Evolutionary conservation across 2,113 vertebrate species (phyloP).

Genomic region (Platanista minor): DNA sequence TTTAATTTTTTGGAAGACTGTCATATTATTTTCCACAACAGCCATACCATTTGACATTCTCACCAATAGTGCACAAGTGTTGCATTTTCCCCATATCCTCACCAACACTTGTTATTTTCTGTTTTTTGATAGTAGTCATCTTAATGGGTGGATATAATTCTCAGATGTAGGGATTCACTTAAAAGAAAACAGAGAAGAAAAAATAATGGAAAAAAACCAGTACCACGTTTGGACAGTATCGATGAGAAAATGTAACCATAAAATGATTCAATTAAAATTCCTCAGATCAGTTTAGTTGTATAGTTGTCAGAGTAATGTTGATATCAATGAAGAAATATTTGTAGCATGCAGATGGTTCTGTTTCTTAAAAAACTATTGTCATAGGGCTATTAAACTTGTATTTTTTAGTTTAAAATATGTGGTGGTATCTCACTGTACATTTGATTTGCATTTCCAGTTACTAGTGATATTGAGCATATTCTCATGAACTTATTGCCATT

Average conservation of each 20-base stretch:
- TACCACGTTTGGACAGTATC: background rate
- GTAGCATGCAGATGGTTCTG: constrained; percentile 60
- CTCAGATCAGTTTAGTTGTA: constrained; percentile 51
- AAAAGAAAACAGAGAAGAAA: constrained; percentile 35
- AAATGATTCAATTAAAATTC: constrained; percentile 39
- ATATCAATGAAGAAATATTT: constrained; percentile 55
- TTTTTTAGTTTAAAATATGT: constrained; percentile 32
- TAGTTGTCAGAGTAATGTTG: constrained; percentile 53
- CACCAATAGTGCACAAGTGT: background rate
- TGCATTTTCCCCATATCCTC: background rate
- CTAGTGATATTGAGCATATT: background rate
- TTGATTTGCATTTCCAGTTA: background rate
- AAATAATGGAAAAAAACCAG: background rate
- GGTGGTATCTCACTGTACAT: background rate
- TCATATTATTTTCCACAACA: background rate
- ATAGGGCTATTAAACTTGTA: constrained; percentile 60
- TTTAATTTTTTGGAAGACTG: background rate
- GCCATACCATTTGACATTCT: background rate
- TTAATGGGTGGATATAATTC: background rate
- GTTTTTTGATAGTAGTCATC: background rate
- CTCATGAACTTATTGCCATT: background rate
- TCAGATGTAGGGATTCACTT: constrained; percentile 34
- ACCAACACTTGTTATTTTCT: background rate
- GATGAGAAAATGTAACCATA: constrained; percentile 35
- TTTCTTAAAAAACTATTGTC: constrained; percentile 49